Percentiles rank a stretch among this genome's conserved stretches.
Conservation (phyloP, 37 sponge, comb jelly and placozoan species). For the Diacarnus erythraeanus region DNA sequence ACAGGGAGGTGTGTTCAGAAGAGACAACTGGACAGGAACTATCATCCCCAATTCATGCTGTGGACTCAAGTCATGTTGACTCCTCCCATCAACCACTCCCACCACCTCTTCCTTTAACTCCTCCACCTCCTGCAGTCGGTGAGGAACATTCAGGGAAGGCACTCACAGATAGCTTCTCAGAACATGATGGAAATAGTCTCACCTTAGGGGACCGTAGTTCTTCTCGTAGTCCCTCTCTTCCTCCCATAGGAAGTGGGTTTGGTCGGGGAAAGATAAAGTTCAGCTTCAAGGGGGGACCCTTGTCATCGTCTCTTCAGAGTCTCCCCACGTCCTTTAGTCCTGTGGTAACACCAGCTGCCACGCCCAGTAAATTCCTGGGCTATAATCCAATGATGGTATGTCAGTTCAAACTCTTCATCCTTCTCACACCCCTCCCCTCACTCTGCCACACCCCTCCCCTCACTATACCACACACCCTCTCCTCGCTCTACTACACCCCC, state of each 20-base stretch:
- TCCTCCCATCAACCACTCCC: background rate
- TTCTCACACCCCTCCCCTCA: background rate
- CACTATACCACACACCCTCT: background rate
- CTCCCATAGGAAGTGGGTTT: background rate
- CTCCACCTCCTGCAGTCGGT: background rate
- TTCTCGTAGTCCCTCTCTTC: background rate
- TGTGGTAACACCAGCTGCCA: background rate
- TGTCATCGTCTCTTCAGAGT: constrained; percentile 16
- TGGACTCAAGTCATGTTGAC: too few relatives aligned
- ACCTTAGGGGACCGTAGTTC: background rate
- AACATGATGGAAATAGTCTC: background rate
- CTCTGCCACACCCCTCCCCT: background rate
- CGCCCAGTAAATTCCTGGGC: constrained; percentile 5
- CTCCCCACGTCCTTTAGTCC: constrained; percentile 28
- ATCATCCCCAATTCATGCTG: background rate
- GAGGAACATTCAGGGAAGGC: too few relatives aligned
- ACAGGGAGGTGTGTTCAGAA: background rate
- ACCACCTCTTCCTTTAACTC: background rate
- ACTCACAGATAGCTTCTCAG: background rate
- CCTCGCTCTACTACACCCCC: constrained; percentile 5
- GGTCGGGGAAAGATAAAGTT: too few relatives aligned
- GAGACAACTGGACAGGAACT: constrained; percentile 2
- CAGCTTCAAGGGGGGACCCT: background rate
- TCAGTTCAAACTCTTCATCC: background rate
- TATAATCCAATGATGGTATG: constrained; percentile 20